Evolutionary conservation across 2,113 vertebrate genomes (phyloP).

Genomic region (Xenopus borealis): DNA sequence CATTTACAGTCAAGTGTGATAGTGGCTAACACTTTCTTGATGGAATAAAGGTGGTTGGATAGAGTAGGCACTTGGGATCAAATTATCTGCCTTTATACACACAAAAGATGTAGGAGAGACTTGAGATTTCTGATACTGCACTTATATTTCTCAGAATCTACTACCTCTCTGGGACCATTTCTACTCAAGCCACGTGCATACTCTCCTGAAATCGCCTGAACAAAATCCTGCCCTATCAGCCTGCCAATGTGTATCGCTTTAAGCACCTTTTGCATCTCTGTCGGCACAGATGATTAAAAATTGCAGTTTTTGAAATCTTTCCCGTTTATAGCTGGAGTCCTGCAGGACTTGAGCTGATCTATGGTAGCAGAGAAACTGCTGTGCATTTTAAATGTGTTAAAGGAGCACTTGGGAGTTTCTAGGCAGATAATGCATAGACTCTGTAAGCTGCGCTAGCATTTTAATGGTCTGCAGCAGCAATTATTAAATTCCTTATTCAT

Average conservation of each 20-base stretch:
- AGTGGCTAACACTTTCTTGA: neutral
- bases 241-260: slow-evolving; percentile 20
- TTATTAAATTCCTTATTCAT: slow-evolving; percentile 46
- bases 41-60: slow-evolving; percentile 1
- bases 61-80: neutral
- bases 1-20: neutral
- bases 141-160: neutral
- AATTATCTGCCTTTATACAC: slow-evolving; percentile 1
- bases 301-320: slow-evolving; percentile 19
- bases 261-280: slow-evolving; percentile 16
- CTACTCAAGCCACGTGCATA: neutral
- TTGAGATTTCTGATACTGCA: neutral
- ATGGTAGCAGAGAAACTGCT: slow-evolving; percentile 21
- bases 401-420: slow-evolving; percentile 38
- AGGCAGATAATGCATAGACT: slow-evolving; percentile 27
- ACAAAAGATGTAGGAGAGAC: neutral
- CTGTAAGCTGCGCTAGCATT: slow-evolving; percentile 26
- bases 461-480: slow-evolving; percentile 44
- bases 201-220: neutral
- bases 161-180: neutral
- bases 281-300: slow-evolving; percentile 40
- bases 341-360: slow-evolving; percentile 22
- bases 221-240: slow-evolving; percentile 3
- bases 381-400: slow-evolving; percentile 43
- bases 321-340: slow-evolving; percentile 26